Evolutionary conservation across 2,888 invertebrate species (phyloP).

Genomic region (Apoda limacodes): DNA sequence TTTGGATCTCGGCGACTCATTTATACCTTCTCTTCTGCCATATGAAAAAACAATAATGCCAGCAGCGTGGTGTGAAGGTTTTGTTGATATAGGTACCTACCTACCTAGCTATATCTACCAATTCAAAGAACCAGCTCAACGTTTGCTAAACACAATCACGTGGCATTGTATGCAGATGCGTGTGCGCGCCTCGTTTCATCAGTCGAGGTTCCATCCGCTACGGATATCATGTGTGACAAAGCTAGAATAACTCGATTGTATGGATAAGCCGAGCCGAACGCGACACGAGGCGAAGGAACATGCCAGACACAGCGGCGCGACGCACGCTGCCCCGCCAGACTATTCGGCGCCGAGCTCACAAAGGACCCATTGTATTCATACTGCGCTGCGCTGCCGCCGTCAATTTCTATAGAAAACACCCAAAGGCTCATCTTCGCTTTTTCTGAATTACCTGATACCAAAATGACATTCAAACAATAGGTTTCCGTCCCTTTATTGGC

Average conservation of each 20-base stretch:
- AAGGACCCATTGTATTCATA: conserved; percentile 61
- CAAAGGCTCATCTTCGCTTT: conserved; percentile 48
- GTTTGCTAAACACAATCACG: conserved; percentile 16
- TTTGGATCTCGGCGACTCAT: no score
- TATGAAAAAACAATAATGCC: no score
- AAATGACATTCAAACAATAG: conserved; percentile 65
- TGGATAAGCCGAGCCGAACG: conserved; percentile 5
- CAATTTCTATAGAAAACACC: conserved; percentile 51
- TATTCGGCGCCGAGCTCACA: conserved; percentile 64
- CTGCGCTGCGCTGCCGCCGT: conserved; percentile 19
- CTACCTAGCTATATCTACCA: no score
- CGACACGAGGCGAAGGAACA: conserved; percentile 12
- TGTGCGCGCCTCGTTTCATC: conserved; percentile 22
- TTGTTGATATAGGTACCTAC: no score
- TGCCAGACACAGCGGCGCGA: conserved; percentile 37
- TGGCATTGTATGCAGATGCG: conserved; percentile 36
- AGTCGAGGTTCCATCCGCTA: no score
- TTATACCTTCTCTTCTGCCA: no score
- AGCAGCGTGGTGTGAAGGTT: no score
- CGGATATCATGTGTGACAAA: no score
- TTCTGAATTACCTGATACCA: conserved; percentile 56
- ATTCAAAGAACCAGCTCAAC: no score
- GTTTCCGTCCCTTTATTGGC: conserved; percentile 70
- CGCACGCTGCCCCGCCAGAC: conserved; percentile 44
- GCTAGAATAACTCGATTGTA: not conserved